A percentile compares a stretch with the other conserved stretches of the same genome.
These are phyloP conservation scores for Hyposmocoma kahamanoa DNA, from an alignment of 1,140 invertebrate genomes.

Conservation along the genomic window DNA sequence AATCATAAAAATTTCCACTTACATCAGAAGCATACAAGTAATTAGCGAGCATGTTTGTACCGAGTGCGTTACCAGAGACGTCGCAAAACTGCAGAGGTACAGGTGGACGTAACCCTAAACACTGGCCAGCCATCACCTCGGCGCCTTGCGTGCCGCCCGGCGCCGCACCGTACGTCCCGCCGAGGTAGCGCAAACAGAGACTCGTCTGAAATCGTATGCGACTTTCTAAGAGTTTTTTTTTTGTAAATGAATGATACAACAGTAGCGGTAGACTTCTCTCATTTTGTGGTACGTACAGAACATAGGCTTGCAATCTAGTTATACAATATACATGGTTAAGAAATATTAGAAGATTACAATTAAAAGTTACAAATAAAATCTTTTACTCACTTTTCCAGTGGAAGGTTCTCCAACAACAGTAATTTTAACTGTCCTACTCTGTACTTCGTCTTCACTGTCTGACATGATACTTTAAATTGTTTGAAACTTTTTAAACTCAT, in stretches of 20 bases:
- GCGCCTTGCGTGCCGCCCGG: conserved; percentile 82
- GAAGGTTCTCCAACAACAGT: conserved; percentile 86
- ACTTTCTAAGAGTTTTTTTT: no score
- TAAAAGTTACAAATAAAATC: background rate
- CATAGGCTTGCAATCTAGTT: no score
- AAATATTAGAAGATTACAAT: no score
- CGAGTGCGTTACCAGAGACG: conserved; percentile 84
- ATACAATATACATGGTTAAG: no score
- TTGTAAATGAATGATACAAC: no score
- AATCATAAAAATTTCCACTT: no score
- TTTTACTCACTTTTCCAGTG: conserved; percentile 85
- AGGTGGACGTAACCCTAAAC: conserved; percentile 75
- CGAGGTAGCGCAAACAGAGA: conserved; percentile 69
- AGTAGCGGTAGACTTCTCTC: no score
- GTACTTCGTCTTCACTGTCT: conserved; percentile 78
- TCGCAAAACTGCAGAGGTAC: conserved; percentile 85
- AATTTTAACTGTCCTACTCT: conserved; percentile 84
- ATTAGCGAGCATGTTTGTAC: conserved; percentile 87
- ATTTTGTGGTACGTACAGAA: no score
- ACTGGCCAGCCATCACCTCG: conserved; percentile 81
- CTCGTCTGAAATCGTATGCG: conserved; percentile 82
- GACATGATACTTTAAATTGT: conserved; percentile 66
- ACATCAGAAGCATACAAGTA: conserved; percentile 88
- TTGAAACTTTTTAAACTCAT: conserved; percentile 9
- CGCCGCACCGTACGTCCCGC: conserved; percentile 23